Evolutionary conservation across 1,140 invertebrate species (phyloP), one percentile per base, ranked within the genome.

Genomic region (Megalonaias nervosa): DNA sequence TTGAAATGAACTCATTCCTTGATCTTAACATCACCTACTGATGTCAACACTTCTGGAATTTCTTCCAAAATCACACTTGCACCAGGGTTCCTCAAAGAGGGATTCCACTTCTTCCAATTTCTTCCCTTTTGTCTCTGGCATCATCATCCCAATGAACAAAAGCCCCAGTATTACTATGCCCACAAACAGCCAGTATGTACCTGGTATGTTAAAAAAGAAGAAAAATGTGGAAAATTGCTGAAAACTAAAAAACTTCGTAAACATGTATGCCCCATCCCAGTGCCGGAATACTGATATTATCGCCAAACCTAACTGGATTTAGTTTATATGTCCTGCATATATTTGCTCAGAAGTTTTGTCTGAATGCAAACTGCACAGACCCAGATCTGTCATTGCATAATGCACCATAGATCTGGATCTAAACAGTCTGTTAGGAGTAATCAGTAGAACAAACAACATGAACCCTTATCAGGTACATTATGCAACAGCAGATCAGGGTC

Each of bases 61-160:
- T 48, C 38, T 48, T 48, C 38, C 38, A 48, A 48, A 48, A 48
- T 11, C 38, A 67, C 79, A 80, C 11, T 16, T 59, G 59, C 76
- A 85, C 72, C 77, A 77, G 1, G 85, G 81, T 61, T 78, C 73
- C 23, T 81, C 59, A 73, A 80, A 89, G 66, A 83, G 78, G 61
- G 26, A 70, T 71, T 85, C 83, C 38, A 86, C 97, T 84, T 98
- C 96, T 87, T 98, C 96, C 67, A 98, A 92, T 79, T 93, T 95
- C 86, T 94, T 94, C 12, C 97, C 97, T 85, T 95, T 94, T 0
- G 97, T 98, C 91, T 98, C 97, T 26, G 97, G 97, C 60, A 98
- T 95, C 78, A 93, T 95, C 66, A 95, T 86, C 83, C 94, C 93
- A 15, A 96, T 94, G 90, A 98, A 97, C 48, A 96, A 84, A 57